Evolutionary conservation across 2,113 vertebrate genomes (phyloP).

Genomic region (Rhea americana): DNA sequence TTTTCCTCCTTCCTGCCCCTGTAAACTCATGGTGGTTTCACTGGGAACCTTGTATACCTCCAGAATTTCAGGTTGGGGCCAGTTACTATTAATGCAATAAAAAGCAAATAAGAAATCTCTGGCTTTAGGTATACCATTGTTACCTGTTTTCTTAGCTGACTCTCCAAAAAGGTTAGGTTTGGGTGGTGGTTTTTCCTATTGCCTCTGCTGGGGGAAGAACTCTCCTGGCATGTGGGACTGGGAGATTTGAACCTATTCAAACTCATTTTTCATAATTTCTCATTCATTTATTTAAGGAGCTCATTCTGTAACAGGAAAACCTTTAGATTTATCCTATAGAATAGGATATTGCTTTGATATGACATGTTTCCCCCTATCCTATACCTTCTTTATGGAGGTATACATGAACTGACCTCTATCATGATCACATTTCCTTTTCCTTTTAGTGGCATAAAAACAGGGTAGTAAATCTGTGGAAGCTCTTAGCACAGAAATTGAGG

Average conservation of each 20-base stretch:
- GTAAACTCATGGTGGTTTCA: not conserved
- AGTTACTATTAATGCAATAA: not conserved
- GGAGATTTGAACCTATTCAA: not conserved
- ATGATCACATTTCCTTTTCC: not conserved
- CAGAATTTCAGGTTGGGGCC: not conserved
- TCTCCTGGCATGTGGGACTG: not conserved
- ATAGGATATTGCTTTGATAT: not conserved
- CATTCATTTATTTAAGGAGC: not conserved
- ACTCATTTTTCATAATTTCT: not conserved
- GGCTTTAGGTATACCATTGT: not conserved
- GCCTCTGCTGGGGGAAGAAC: not conserved
- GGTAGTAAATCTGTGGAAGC: not conserved
- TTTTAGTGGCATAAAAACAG: not conserved
- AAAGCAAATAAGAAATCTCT: not conserved
- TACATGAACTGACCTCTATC: not conserved
- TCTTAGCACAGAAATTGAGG: slow-evolving; percentile 1
- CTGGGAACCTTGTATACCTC: not conserved
- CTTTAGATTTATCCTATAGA: not conserved
- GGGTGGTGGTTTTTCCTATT: accelerated
- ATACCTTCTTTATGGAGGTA: not conserved
- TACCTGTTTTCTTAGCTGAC: not conserved
- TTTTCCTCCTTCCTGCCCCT: not conserved
- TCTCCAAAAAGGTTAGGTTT: not conserved
- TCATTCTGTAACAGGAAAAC: not conserved
- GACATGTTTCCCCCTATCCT: not conserved